Evolutionary conservation across 37 sponge, comb jelly and placozoan genomes (phyloP).

Genomic region (Chondrilla cf. caribensis): DNA sequence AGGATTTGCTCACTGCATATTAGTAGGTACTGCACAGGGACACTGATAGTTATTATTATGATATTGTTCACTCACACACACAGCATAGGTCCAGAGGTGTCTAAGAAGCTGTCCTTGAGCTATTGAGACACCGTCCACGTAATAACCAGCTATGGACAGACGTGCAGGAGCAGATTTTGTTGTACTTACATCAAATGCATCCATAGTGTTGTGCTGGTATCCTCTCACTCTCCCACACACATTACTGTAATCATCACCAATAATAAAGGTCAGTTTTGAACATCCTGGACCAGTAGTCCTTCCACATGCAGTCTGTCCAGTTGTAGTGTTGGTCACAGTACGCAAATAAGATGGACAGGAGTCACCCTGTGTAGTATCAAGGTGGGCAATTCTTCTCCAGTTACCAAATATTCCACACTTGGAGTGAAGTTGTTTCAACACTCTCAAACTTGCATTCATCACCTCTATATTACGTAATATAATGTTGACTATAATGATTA

Average conservation of each 20-base stretch:
- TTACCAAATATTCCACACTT: too few species aligned
- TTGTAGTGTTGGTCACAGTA: not conserved
- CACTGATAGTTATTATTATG: not conserved
- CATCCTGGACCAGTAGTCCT: not conserved
- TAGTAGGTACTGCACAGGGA: too few species aligned
- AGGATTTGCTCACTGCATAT: too few species aligned
- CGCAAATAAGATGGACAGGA: not conserved
- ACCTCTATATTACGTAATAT: too few species aligned
- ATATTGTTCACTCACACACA: not conserved
- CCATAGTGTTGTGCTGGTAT: not conserved
- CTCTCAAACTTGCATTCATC: too few species aligned
- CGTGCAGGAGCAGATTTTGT: too few species aligned
- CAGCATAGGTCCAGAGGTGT: not conserved
- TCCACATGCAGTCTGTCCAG: not conserved
- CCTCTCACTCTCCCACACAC: conserved; percentile 14
- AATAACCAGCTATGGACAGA: not conserved
- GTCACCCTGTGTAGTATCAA: too few species aligned
- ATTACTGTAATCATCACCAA: not conserved
- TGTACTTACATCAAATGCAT: not conserved
- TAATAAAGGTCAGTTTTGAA: not conserved
- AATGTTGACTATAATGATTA: too few species aligned
- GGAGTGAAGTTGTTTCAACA: too few species aligned
- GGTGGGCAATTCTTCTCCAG: too few species aligned
- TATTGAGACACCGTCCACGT: not conserved
- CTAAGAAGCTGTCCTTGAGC: not conserved